phyloP scores from a whole-genome alignment of 2,113 vertebrate genomes.

The Hippotragus niger region DNA sequence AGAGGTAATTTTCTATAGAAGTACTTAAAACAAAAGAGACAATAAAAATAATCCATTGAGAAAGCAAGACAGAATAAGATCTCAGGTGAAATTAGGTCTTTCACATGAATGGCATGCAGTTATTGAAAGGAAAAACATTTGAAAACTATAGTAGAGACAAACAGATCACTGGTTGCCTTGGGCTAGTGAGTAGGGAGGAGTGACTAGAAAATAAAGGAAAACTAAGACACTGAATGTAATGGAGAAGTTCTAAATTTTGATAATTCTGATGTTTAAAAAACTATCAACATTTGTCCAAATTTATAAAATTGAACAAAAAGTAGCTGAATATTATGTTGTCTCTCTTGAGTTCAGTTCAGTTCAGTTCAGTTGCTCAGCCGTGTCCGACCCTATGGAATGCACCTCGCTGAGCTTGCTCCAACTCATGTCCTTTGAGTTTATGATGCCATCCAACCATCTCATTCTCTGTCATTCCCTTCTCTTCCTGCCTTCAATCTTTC shows the following conservation, averaged over 20 bases:
- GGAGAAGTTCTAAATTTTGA: background rate
- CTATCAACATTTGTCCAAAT: background rate
- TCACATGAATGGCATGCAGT: background rate
- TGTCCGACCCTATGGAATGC: background rate
- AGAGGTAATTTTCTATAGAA: background rate
- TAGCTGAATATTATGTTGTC: background rate
- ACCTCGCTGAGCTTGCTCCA: background rate
- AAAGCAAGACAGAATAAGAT: background rate
- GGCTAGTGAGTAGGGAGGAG: background rate
- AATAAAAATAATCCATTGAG: background rate
- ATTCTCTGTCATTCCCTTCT: background rate
- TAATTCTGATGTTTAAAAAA: background rate
- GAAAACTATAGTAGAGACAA: background rate
- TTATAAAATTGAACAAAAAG: background rate
- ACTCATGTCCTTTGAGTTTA: background rate
- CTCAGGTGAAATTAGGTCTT: background rate
- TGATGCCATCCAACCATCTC: background rate
- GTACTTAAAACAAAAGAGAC: background rate
- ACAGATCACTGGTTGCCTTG: background rate
- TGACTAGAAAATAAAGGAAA: background rate
- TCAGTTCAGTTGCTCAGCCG: background rate
- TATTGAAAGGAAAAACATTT: background rate
- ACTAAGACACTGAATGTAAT: background rate
- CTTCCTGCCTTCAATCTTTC: background rate
- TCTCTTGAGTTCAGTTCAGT: background rate